Evolutionary conservation across 35 echinoderm and acorn worm genomes (phyloP), one percentile per base, ranked within the genome.

Genomic region (Heliocidaris erythrogramma): DNA sequence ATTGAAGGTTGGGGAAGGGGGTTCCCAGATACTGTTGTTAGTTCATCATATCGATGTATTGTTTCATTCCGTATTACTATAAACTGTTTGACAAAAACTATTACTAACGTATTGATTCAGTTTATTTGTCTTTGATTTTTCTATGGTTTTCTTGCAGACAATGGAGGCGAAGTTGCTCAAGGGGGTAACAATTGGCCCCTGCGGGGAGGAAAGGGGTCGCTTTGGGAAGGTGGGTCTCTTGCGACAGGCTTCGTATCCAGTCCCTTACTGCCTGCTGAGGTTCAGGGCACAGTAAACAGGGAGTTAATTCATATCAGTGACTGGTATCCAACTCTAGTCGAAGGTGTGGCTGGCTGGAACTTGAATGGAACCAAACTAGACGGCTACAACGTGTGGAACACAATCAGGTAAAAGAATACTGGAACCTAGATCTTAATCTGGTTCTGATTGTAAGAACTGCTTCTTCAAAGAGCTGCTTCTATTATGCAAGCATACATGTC

Each of bases 101-200:
- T 42, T 42, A 42, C 35, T 3, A 42, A 42, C 0, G 35, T 42
- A 0, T 42, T 42, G 35, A 42, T 42, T 42, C 35, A 42, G 35
- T 42, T 42, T 42, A 3, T 42, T 42, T 42, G 35, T 3, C 35
- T 42, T 1, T 5, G 29, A 13, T 49, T 32, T 42, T 42, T 42
- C 35, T 42, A 42, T 42, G 35, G 35, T 52, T 88, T 49, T 48
- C 29, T 90, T 27, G 16, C 47, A 96, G 96, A 97, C 92, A 97
- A 97, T 94, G 96, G 96, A 86, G 96, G 96, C n/a, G 92, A 97
- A 48, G 89, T 97, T 31, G 1, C n/a, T 31, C 1, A 90, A 21
- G 96, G 95, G 21, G 96, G 96, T 14, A 97, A 97, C 93, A 97
- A 97, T 49, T 97, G 93, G 92, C 96, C 96, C 9, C 92, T 97